Evolutionary conservation across 2,888 invertebrate species (phyloP).

Genomic region (Amaurobius ferox): DNA sequence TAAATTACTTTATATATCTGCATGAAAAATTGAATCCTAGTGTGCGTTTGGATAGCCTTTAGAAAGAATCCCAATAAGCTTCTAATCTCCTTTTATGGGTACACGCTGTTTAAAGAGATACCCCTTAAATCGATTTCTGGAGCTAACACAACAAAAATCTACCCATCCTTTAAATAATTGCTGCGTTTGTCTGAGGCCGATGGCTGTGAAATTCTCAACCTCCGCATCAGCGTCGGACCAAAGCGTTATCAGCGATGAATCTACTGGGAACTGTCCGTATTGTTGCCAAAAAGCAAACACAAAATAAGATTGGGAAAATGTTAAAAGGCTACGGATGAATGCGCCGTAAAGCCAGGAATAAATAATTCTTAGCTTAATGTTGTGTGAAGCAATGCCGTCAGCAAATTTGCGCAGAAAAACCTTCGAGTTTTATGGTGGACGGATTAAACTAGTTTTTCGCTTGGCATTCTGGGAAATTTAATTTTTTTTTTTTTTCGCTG

Average conservation of each 20-base stretch:
- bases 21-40: no score
- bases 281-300: slow-evolving; percentile 16
- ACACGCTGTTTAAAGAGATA: background rate
- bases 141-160: background rate
- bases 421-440: background rate
- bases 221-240: background rate
- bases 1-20: no score
- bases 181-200: slow-evolving; percentile 1
- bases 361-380: slow-evolving; percentile 16
- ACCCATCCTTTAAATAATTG: slow-evolving; percentile 12
- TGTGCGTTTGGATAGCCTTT: no score
- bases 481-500: background rate
- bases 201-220: slow-evolving; percentile 7
- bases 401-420: slow-evolving; percentile 7
- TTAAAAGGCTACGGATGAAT: slow-evolving; percentile 14
- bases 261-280: slow-evolving; percentile 14
- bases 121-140: background rate
- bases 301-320: slow-evolving; percentile 18
- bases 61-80: background rate
- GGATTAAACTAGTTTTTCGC: slow-evolving; percentile 7
- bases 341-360: slow-evolving; percentile 14
- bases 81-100: slow-evolving; percentile 7
- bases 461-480: background rate
- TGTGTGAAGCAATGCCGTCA: slow-evolving; percentile 18
- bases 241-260: slow-evolving; percentile 14